Evolutionary conservation across 2,113 vertebrate genomes (phyloP).

Genomic region (Aythya baeri): DNA sequence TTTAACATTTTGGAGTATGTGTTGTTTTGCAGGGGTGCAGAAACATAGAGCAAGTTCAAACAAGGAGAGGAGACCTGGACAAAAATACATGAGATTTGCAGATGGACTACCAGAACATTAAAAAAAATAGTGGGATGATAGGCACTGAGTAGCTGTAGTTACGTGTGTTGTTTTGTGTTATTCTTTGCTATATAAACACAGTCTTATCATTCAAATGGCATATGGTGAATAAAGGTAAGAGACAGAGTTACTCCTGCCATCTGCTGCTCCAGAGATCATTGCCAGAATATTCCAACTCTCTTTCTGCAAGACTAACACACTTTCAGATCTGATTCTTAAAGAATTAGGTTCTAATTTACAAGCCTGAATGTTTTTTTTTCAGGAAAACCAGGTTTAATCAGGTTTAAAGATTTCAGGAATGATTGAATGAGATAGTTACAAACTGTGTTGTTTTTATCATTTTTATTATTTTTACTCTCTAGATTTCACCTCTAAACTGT

Average conservation of each 20-base stretch:
- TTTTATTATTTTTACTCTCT: neutral
- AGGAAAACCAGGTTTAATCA: neutral
- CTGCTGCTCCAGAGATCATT: slow-evolving; percentile 34
- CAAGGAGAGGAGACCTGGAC: neutral
- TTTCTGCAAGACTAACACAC: neutral
- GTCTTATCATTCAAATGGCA: slow-evolving; percentile 45
- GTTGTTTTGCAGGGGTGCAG: neutral
- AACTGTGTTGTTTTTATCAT: neutral
- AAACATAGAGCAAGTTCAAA: neutral
- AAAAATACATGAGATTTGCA: neutral
- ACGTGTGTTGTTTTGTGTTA: neutral
- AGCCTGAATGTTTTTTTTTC: neutral
- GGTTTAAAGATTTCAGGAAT: neutral
- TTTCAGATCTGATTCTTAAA: neutral
- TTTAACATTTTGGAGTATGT: neutral
- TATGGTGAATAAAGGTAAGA: slow-evolving; percentile 63
- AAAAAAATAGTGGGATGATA: neutral
- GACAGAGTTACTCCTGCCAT: slow-evolving; percentile 45
- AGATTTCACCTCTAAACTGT: neutral
- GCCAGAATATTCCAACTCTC: neutral
- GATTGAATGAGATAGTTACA: neutral
- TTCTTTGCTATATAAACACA: slow-evolving; percentile 22
- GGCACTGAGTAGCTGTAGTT: neutral
- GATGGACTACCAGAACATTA: neutral
- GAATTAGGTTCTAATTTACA: neutral